Evolutionary conservation across 1,140 invertebrate species (phyloP).

Genomic region (Planococcus citri): DNA sequence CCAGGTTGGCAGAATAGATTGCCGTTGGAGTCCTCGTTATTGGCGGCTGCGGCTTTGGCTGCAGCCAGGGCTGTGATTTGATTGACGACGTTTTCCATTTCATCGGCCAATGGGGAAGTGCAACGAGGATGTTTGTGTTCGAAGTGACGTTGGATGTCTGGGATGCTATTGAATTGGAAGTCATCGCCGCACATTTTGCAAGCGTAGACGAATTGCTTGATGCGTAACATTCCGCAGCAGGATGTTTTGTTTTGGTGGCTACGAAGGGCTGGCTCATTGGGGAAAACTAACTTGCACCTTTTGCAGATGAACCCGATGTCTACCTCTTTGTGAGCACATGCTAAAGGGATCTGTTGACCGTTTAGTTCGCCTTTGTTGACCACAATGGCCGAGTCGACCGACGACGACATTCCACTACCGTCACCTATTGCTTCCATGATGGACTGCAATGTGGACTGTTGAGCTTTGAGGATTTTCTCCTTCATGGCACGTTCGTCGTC

Average conservation of each 20-base stretch:
- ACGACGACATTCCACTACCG: not conserved
- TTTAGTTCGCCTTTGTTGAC: not conserved
- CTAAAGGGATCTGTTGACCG: not conserved
- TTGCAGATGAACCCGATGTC: not conserved
- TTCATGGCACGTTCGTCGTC: not conserved
- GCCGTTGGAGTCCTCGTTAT: conserved; percentile 28
- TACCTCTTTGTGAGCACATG: not conserved
- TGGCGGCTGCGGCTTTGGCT: conserved; percentile 45
- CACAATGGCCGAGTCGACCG: not conserved
- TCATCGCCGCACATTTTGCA: conserved; percentile 61
- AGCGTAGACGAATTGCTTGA: conserved; percentile 52
- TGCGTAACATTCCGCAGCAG: conserved; percentile 33
- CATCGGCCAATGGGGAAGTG: conserved; percentile 43
- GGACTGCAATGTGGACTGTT: not conserved
- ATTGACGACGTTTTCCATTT: conserved; percentile 71
- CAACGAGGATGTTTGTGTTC: not conserved
- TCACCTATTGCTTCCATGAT: not conserved
- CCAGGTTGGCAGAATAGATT: conserved; percentile 28
- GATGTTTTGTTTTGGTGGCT: not conserved
- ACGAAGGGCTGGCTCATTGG: not conserved
- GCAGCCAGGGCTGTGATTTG: conserved; percentile 60
- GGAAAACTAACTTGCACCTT: not conserved
- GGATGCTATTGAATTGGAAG: conserved; percentile 53
- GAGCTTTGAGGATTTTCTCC: not conserved
- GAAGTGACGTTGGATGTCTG: conserved; percentile 35